phyloP scores from a whole-genome alignment of 53 echinoderm and acorn worm species.

The Echinarachnius parma region DNA sequence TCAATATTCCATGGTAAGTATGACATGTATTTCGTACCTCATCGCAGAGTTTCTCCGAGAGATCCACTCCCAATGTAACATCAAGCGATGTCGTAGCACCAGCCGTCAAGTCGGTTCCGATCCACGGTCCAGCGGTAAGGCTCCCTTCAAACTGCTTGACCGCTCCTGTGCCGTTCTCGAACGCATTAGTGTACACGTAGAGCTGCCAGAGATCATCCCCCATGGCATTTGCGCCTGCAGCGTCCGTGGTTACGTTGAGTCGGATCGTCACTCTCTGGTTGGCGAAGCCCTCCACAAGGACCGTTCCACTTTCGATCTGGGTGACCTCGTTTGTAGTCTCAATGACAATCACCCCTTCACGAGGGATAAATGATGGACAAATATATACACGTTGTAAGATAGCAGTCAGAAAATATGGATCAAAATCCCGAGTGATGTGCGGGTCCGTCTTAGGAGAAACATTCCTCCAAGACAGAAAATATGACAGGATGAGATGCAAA shows the following conservation, averaged over 20 bases:
- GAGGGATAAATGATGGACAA: too few relatives aligned
- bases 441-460: too few relatives aligned
- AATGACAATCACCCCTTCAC: conserved; percentile 24
- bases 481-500: too few relatives aligned
- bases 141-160: conserved; percentile 13
- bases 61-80: conserved; percentile 22
- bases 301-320: conserved; percentile 16
- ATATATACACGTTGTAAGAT: too few relatives aligned
- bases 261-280: conserved; percentile 2
- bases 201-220: conserved; percentile 56
- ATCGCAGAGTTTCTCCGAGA: not conserved
- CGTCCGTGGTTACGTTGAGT: conserved; percentile 8
- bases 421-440: too few relatives aligned
- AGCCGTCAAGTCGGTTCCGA: not conserved
- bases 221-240: not conserved
- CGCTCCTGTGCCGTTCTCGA: conserved; percentile 33
- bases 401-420: too few relatives aligned
- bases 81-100: not conserved
- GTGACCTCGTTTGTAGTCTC: not conserved
- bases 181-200: conserved; percentile 52
- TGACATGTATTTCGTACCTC: not conserved
- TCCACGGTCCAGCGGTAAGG: conserved; percentile 16
- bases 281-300: conserved; percentile 26
- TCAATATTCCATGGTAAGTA: too few relatives aligned
- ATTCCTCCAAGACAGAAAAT: too few relatives aligned